phyloP scores from a whole-genome alignment of 2,888 invertebrate genomes.

The Drosophila birchii region DNA sequence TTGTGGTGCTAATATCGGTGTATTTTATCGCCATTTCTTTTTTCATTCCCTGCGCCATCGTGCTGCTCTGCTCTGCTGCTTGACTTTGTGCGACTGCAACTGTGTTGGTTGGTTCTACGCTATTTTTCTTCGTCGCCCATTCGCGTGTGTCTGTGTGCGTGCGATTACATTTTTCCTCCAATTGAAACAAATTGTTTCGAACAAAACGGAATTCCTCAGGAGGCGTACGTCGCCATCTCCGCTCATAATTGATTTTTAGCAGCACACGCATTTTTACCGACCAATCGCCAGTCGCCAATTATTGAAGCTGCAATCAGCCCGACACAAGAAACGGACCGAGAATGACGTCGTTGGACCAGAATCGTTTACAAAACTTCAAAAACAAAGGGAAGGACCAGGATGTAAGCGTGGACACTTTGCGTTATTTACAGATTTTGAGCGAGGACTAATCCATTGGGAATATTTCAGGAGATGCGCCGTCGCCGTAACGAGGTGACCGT shows the following conservation, averaged over 20 bases:
- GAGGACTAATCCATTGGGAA: conserved; percentile 8
- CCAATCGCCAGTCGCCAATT: conserved; percentile 2
- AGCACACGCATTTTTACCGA: conserved; percentile 36
- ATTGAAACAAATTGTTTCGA: conserved; percentile 54
- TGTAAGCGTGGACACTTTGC: conserved; percentile 89
- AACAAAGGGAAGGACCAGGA: conserved; percentile 99
- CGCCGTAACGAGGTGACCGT: conserved; percentile 98
- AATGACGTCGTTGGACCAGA: conserved; percentile 83
- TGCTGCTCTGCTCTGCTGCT: conserved; percentile 49
- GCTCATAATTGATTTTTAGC: conserved; percentile 33
- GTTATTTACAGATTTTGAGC: neutral
- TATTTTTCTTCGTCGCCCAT: conserved; percentile 44
- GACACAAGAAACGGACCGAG: conserved; percentile 47
- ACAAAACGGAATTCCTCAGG: conserved; percentile 13
- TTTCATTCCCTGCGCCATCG: conserved; percentile 67
- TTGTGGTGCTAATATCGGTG: conserved; percentile 31
- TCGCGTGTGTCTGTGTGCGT: conserved; percentile 25
- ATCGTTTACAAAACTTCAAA: conserved; percentile 97
- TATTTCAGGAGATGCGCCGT: conserved; percentile 95
- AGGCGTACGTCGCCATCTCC: conserved; percentile 33
- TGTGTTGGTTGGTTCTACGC: conserved; percentile 63
- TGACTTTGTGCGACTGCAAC: conserved; percentile 55
- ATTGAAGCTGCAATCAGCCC: conserved; percentile 9
- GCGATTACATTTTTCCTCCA: conserved; percentile 51
- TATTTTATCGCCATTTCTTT: conserved; percentile 73